These are phyloP conservation scores for Myoxocephalus aenaeus DNA, from an alignment of 2,797 vertebrate genomes.

Conservation along the genomic window DNA sequence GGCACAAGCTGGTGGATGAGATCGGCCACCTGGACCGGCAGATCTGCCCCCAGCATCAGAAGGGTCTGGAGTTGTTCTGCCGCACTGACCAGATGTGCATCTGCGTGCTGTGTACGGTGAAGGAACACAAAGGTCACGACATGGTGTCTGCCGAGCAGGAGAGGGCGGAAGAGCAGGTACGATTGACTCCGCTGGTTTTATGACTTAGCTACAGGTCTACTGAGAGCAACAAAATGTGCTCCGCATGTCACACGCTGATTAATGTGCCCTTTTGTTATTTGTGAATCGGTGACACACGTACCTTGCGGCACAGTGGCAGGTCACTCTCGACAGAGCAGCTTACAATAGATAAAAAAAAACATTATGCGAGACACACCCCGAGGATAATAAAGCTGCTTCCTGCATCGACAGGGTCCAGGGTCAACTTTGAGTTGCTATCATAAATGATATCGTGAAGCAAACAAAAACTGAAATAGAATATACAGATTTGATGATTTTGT, in stretches of 20 bases:
- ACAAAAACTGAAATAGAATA: neutral
- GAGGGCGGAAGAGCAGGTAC: slow-evolving; percentile 89
- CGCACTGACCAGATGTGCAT: slow-evolving; percentile 98
- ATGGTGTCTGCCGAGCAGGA: slow-evolving; percentile 97
- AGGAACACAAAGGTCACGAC: slow-evolving; percentile 97
- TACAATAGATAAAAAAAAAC: slow-evolving; percentile 32
- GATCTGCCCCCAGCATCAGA: slow-evolving; percentile 96
- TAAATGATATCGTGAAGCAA: neutral
- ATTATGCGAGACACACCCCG: slow-evolving; percentile 45
- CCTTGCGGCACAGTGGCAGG: neutral
- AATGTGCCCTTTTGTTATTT: neutral
- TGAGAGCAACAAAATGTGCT: neutral
- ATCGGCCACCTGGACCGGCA: slow-evolving; percentile 95
- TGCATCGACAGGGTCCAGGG: neutral
- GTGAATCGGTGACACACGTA: slow-evolving; percentile 6
- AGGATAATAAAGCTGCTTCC: slow-evolving; percentile 6
- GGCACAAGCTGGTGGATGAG: slow-evolving; percentile 96
- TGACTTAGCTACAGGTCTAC: neutral
- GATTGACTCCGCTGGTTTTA: neutral
- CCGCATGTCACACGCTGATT: neutral
- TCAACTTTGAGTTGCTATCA: neutral
- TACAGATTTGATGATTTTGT: neutral
- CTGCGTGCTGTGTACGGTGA: slow-evolving; percentile 97
- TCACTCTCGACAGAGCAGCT: slow-evolving; percentile 17
- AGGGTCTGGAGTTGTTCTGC: slow-evolving; percentile 98